Evolutionary conservation across 2,797 vertebrate species (phyloP), one percentile per base, ranked within the genome.

Genomic region (Tapera naevia): DNA sequence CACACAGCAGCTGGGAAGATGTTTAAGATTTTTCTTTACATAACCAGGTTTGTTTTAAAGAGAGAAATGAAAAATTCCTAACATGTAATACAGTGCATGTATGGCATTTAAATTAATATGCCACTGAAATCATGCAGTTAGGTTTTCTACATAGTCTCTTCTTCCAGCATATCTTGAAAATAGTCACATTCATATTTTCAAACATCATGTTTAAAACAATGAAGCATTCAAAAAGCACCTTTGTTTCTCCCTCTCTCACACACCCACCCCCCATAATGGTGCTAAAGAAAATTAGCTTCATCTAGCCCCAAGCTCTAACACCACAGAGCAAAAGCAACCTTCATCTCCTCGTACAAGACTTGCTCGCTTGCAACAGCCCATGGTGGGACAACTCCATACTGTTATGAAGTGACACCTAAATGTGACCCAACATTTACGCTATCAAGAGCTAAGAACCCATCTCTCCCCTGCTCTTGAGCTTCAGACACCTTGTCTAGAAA

Each of bases 51-150:
- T 2, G 24, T 79, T 93, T 65, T 39, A 62, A 73, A 82, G 25
- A 80, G 6, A 87, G 9, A 56, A 71, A 2, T 2, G 3, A 73
- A 79, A 39, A 73, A 60, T 33, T 22, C 56, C 45, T 4, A 58
- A 72, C 21, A 27, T 30, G 19, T 10, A 66, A 58, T 7, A 51
- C 1, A 64, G 32, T 0, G 0, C 57, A 67, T 0, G 0, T 17
- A 53, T 22, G 48, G 13, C 13, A 32, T 22, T n/a, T 21, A 37
- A 60, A 74, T 22, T 21, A 27, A 56, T 72, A 32, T 2, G 1
- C 5, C 46, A 41, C 8, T 19, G 48, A 66, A 90, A 64, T 43
- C 0, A 1, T 28, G 16, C 35, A 16, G 45, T 39, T 22, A 13
- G 45, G 56, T 75, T 93, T 90, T 75, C 41, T 33, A 67, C 0